Base-by-base conservation (phyloP, 2,113 vertebrate species). In the Anhinga rufa region DNA sequence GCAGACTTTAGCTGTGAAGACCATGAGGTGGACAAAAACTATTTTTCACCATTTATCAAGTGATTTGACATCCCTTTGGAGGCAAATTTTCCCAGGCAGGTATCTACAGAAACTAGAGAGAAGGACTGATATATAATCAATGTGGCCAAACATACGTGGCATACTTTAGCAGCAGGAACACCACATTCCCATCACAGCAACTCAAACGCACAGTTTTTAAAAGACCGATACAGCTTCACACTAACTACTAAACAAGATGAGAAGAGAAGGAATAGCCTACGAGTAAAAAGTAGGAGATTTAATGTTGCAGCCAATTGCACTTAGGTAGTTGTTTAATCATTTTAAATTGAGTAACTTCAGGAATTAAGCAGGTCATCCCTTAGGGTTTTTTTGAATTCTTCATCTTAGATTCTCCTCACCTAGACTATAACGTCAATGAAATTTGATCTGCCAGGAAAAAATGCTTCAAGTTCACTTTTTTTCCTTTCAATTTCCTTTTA, bases 401-500 rank as follows among this genome's bases (percentile, higher is more conserved):
- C 65, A 82, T 81, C 64, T 89, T 74, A 88, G 52, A 21, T 62
- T 83, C 40, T 76, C 61, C 60, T 89, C 18, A 15, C 58, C 68
- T 86, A 93, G 44, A 92, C 44, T 49, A 80, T 72, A 93, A 78
- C 10, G 1, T 62, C 55, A 49, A 17, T 48, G 40, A 85, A 94
- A 95, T 92, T 58, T 79, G 49, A 61, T 85, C 79, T 95, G 71
- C 75, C 55, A 77, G 44, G 65, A 24, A 82, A 90, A 76, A 87
- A 55, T 75, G 26, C 20, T 74, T 91, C 70, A 77, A 64, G 58
- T 83, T 86, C 75, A 40, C 34, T 26, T 38, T 75, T 62, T 29
- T 89, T 61, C 20, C 25, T 80, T 94, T 77, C 90, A 46, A 88
- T 96, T 97, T 96, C 38, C 46, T 87, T 88, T 94, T 38, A 93